A percentile compares a stretch with the other conserved stretches of the same genome.
Conservation (phyloP, 2,113 vertebrate genomes). For the Apaloderma vittatum region DNA sequence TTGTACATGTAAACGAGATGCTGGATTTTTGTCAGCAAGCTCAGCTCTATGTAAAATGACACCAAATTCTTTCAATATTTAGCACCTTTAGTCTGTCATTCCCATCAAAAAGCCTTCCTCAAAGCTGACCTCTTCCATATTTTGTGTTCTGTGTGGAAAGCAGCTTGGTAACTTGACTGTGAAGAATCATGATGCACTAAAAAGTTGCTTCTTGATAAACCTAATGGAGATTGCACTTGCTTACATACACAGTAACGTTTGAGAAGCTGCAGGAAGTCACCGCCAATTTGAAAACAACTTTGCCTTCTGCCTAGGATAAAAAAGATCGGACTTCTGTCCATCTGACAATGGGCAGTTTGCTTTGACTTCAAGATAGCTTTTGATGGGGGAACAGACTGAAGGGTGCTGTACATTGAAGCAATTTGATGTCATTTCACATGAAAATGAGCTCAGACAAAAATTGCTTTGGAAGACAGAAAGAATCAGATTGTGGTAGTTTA, state of each 20-base stretch:
- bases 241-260: background rate
- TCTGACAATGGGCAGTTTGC: fast-evolving
- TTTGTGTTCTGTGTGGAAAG: background rate
- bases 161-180: background rate
- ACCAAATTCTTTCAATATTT: background rate
- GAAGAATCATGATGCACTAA: background rate
- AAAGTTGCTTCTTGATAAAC: background rate
- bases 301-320: background rate
- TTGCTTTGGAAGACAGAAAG: background rate
- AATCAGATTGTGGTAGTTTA: background rate
- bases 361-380: background rate
- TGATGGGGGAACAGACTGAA: background rate
- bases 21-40: background rate
- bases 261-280: background rate
- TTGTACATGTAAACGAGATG: fast-evolving
- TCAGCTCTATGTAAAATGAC: background rate
- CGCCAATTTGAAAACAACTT: background rate
- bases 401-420: background rate
- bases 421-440: background rate
- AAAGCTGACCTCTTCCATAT: background rate
- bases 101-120: background rate
- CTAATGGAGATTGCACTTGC: background rate
- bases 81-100: background rate
- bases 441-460: background rate
- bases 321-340: fast-evolving